phyloP scores from a whole-genome alignment of 2,113 vertebrate genomes.

The Cebus imitator region DNA sequence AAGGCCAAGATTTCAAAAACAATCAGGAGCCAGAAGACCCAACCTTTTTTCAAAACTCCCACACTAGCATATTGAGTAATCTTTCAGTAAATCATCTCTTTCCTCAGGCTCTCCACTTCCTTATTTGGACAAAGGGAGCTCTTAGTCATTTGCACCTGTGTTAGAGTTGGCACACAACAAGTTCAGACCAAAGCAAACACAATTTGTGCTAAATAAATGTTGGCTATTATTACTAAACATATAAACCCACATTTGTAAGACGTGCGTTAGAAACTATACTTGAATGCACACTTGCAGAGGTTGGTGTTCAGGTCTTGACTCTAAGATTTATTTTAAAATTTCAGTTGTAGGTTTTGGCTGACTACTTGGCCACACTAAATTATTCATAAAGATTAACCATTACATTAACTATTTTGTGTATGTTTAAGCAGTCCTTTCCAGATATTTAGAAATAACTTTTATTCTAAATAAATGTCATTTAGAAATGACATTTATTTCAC shows the following conservation, averaged over 20 bases:
- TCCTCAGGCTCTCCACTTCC: neutral
- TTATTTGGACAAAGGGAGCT: neutral
- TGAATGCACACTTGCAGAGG: neutral
- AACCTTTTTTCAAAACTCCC: neutral
- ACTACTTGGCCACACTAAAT: neutral
- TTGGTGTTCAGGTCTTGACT: neutral
- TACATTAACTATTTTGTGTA: neutral
- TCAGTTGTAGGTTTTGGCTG: neutral
- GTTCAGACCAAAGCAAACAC: neutral
- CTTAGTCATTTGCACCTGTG: neutral
- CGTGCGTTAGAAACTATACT: neutral
- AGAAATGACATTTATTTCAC: neutral
- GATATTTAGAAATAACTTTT: neutral
- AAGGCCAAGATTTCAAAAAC: slow-evolving; percentile 27
- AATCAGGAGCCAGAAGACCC: neutral
- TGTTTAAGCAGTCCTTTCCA: neutral
- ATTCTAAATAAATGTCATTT: too few relatives aligned
- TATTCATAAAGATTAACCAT: neutral
- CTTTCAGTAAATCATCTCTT: neutral
- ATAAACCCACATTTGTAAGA: neutral
- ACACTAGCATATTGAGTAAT: neutral
- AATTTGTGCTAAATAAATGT: neutral
- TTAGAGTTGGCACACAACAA: neutral
- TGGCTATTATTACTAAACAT: neutral
- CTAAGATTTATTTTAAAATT: neutral